phyloP scores from a whole-genome alignment of 2,888 invertebrate genomes.

The Athripsodes cinereus region DNA sequence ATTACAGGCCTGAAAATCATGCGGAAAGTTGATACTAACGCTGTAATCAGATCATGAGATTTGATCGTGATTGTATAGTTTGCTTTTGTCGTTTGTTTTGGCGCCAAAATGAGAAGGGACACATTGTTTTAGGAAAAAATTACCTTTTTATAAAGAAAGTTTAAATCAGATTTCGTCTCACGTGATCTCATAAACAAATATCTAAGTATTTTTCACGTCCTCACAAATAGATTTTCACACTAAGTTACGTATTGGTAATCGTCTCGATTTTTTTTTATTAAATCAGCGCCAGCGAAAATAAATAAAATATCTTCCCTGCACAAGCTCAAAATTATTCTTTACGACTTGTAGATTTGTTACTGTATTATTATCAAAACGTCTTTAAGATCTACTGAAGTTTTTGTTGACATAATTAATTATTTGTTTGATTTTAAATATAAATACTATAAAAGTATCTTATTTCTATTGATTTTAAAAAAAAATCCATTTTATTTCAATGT shows the following conservation, averaged over 20 bases:
- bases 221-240: background rate
- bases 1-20: background rate
- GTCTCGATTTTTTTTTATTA: background rate
- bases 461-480: too few species aligned
- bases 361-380: too few species aligned
- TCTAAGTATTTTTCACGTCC: background rate
- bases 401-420: too few species aligned
- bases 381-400: too few species aligned
- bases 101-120: conserved; percentile 20
- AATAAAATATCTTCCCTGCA: background rate
- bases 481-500: too few species aligned
- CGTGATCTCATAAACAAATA: conserved; percentile 13
- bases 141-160: conserved; percentile 1
- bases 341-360: background rate
- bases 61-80: background rate
- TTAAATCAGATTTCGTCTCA: conserved; percentile 13
- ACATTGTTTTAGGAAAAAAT: conserved; percentile 1
- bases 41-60: background rate
- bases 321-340: background rate
- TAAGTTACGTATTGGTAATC: too few species aligned
- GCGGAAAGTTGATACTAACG: background rate
- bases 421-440: too few species aligned
- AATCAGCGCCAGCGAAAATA: background rate
- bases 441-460: too few species aligned
- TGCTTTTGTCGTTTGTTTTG: conserved; percentile 23